phyloP scores from a whole-genome alignment of 2,797 vertebrate genomes.

The Neopelma chrysocephalum region DNA sequence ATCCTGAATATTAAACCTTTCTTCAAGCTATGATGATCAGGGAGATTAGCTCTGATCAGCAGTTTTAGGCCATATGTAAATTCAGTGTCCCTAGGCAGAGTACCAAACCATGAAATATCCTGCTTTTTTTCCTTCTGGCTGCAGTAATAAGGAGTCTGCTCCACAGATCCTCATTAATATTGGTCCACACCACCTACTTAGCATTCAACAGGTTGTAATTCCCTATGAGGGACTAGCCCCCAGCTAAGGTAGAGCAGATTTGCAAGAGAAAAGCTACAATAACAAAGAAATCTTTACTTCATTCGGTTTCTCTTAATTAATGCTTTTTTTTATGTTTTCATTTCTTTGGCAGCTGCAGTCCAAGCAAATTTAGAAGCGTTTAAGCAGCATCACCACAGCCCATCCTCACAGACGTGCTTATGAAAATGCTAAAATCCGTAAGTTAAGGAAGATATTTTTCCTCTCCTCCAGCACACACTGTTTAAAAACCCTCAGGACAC shows the following conservation, averaged over 20 bases:
- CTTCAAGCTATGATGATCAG: slow-evolving; percentile 51
- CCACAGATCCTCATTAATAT: not conserved
- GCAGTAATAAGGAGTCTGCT: not conserved
- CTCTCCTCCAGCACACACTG: not conserved
- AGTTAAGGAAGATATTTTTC: not conserved
- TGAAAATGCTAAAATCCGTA: not conserved
- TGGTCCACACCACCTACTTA: not conserved
- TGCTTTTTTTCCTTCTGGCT: not conserved
- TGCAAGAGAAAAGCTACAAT: slow-evolving; percentile 14
- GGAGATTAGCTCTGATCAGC: slow-evolving; percentile 55
- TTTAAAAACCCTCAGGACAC: not conserved
- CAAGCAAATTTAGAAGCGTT: not conserved
- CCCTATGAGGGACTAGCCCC: not conserved
- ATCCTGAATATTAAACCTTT: slow-evolving; percentile 52
- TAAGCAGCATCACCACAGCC: not conserved
- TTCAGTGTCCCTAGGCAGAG: slow-evolving; percentile 18
- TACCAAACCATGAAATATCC: not conserved
- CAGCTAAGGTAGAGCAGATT: slow-evolving; percentile 18
- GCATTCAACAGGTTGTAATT: not conserved
- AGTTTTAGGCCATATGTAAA: slow-evolving; percentile 59
- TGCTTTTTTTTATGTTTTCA: slow-evolving; percentile 1
- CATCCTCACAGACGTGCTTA: not conserved
- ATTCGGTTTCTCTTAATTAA: slow-evolving; percentile 33
- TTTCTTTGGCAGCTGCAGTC: slow-evolving; percentile 10
- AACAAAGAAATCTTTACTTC: not conserved